Base-by-base conservation (phyloP, 2,888 invertebrate species). In the Drosophila ustulata region DNA sequence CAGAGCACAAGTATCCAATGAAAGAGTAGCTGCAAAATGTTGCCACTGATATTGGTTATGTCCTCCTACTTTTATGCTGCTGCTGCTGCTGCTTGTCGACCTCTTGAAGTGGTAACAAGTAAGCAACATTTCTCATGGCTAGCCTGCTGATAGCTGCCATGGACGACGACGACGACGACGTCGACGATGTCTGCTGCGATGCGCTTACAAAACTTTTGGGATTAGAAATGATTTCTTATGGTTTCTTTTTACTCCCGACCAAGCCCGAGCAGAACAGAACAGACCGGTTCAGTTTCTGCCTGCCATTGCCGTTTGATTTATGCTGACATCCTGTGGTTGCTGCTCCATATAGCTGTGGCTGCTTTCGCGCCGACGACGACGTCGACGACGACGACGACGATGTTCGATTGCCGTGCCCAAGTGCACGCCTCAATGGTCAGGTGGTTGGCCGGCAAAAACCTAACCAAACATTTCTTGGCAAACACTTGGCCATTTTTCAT, bases 201-300 rank as follows among this genome's bases (percentile, higher is more conserved):
- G 68, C 71, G 69, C 57, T 75, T 75, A 62, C 76, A 67, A 78
- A 85, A 88, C 82, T 87, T 84, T 74, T 72, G 79, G 89, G 86
- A 89, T 88, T 88, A 80, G 82, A 84, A 86, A 88, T 86, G 88
- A 85, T 85, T 85, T 85, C 86, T 85, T 85, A 80, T 82, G 80
- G 73, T 62, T 77, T 66, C 63, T 50, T 61, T 63, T 65, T 41
- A 49, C 56, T 57, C 57, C 1, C 18, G 18, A 18, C 18, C 18
- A 18, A 18, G 18, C 18, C 18, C 18, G 18, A 18, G 18, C 18
- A 18, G 18, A 18, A 18, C 13, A 57, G 50, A 13, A 26, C 71
- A 55, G 43, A 37, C 4, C 34, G 53, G 50, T n/a, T 30, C 71
- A 58, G 43, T 56, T 62, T 58, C 65, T 66, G 26, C 37, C 37